Conservation (phyloP, 2,797 vertebrate species). For the Halcyon badia region DNA sequence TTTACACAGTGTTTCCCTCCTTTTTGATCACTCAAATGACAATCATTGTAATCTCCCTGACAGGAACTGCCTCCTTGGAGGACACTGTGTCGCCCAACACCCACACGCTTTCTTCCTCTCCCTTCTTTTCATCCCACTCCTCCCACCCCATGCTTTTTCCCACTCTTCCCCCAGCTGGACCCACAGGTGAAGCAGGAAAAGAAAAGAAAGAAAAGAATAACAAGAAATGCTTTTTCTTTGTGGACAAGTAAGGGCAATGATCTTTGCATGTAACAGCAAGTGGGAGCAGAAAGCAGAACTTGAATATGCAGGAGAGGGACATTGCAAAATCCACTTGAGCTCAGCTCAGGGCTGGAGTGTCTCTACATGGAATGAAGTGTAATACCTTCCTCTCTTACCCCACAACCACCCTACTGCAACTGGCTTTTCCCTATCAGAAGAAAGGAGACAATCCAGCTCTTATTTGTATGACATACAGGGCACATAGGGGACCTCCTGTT, state of each 20-base stretch:
- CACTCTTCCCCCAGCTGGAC: conserved; percentile 58
- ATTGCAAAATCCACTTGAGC: background rate
- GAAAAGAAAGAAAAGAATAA: background rate
- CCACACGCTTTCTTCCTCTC: background rate
- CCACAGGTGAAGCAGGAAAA: conserved; percentile 62
- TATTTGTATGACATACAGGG: background rate
- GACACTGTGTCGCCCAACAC: background rate
- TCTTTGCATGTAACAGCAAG: conserved; percentile 21
- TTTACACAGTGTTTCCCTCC: conserved; percentile 49
- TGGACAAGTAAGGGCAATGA: conserved; percentile 15
- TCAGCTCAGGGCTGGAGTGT: background rate
- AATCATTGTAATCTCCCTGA: conserved; percentile 83
- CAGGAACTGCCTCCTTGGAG: conserved; percentile 78
- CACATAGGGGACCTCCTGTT: background rate
- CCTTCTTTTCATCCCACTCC: background rate
- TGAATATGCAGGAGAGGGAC: background rate
- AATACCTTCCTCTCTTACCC: background rate
- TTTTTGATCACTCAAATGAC: conserved; percentile 82
- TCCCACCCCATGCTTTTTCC: background rate
- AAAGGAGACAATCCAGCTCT: background rate
- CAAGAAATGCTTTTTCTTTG: background rate
- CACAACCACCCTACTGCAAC: background rate
- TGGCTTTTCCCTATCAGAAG: background rate
- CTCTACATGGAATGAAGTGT: background rate
- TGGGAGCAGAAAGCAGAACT: conserved; percentile 62